Evolutionary conservation across 2,113 vertebrate genomes (phyloP).

Genomic region (Ellobius talpinus): DNA sequence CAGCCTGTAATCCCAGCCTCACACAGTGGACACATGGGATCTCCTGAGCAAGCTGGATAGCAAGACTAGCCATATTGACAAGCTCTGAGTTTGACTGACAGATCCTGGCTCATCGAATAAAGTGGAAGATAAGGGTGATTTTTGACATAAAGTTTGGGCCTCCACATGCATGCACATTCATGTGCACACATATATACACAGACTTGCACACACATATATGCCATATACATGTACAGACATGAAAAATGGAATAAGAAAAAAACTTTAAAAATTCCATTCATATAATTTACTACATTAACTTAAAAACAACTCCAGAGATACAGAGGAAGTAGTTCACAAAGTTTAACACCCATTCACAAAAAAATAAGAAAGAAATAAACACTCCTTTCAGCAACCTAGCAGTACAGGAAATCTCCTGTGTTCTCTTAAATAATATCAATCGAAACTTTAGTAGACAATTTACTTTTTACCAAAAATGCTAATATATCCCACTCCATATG

Average conservation of each 20-base stretch:
- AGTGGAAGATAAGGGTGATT: not conserved
- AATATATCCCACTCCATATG: not conserved
- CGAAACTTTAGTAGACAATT: not conserved
- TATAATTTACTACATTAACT: not conserved
- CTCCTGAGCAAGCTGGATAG: not conserved
- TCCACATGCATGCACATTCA: not conserved
- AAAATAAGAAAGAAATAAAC: not conserved
- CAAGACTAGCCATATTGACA: not conserved
- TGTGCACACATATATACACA: not conserved
- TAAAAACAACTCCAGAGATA: not conserved
- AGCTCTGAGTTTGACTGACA: not conserved
- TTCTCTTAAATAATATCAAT: not conserved
- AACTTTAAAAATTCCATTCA: not conserved
- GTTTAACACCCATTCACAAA: not conserved
- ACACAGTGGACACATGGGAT: not conserved
- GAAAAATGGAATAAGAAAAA: not conserved
- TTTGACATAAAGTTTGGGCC: not conserved
- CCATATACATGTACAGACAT: not conserved
- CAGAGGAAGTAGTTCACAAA: conserved; percentile 11
- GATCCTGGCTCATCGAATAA: not conserved
- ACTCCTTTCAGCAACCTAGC: not conserved
- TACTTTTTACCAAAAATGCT: not conserved
- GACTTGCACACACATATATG: not conserved
- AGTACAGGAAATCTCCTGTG: not conserved
- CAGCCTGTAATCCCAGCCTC: not conserved